Base-by-base conservation (phyloP, 2,113 vertebrate species). In the Cariama cristata region DNA sequence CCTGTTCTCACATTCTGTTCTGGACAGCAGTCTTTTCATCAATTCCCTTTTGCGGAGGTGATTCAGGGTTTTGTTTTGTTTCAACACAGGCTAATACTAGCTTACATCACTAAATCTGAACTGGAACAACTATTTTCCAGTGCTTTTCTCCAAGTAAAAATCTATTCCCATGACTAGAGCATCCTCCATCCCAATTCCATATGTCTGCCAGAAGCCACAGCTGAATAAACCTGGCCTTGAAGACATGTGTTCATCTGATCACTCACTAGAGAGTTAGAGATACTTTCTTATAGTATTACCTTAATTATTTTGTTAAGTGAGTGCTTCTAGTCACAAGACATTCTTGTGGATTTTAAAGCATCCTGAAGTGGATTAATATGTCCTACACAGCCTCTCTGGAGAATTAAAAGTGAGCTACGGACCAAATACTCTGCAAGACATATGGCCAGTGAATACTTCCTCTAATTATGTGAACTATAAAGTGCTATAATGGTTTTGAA, bases 281-380 rank as follows among this genome's bases (percentile, higher is more conserved):
- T 33, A 68, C 69, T 90, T 92, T 93, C 81, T 85, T 76, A 74
- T 69, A 75, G 62, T 66, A 91, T 79, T 96, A 96, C 81, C 84
- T 93, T 87, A 91, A 96, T 93, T 94, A 92, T 90, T 82, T 91
- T 93, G n/a, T 90, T 88, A 94, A 93, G 71, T 32, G 45, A 95
- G 81, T 90, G 59, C 47, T 95, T 86, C 77, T 52, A 95, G 71
- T 94, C 84, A 95, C 77, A 86, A 94, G 74, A 86, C 60, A 63
- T 77, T 87, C 45, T 86, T 67, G 72, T 67, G 63, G 62, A 93
- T 92, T 95, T 94, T 88, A 91, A 91, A 94, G 79, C 55, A 93
- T 88, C 87, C 77, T 93, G 66, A 90, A 82, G 71, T 75, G 80
- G 66, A 94, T 95, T 91, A 95, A 53, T 85, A 75, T 40, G 50